Percentiles rank a stretch among this genome's conserved stretches.
These are phyloP conservation scores for Engystomops pustulosus DNA, from an alignment of 2,113 vertebrate species.

Conservation along the genomic window DNA sequence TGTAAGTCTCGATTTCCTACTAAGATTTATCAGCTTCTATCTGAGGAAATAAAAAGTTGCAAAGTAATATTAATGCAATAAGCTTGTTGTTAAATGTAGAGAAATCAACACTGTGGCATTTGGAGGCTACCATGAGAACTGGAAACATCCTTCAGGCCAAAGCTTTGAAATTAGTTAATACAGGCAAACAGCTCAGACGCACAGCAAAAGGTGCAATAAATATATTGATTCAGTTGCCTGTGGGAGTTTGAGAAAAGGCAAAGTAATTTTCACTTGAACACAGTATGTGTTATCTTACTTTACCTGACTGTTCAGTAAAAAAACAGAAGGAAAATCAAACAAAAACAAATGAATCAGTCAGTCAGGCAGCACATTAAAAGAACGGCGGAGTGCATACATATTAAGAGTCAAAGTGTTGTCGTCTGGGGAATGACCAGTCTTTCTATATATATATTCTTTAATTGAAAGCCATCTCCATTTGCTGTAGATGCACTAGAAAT, in stretches of 20 bases:
- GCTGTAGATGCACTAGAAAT: background rate
- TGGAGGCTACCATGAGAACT: slow-evolving; percentile 1
- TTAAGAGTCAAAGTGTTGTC: background rate
- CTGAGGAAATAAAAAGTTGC: slow-evolving; percentile 5
- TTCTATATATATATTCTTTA: background rate
- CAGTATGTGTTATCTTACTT: slow-evolving; percentile 40
- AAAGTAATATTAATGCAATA: background rate
- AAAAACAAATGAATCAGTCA: slow-evolving; percentile 38
- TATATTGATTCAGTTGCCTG: slow-evolving; percentile 52
- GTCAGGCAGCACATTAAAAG: slow-evolving; percentile 19
- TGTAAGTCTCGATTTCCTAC: background rate
- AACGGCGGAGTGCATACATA: background rate
- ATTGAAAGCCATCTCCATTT: background rate
- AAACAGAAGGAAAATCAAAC: slow-evolving; percentile 14
- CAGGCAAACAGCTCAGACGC: slow-evolving; percentile 34
- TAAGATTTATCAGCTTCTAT: background rate
- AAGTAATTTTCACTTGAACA: slow-evolving; percentile 50
- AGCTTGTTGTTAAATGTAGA: slow-evolving; percentile 20
- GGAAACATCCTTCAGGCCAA: slow-evolving; percentile 30
- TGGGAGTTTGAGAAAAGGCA: slow-evolving; percentile 48
- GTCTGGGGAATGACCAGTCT: background rate
- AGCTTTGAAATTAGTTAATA: slow-evolving; percentile 43
- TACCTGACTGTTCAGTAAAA: slow-evolving; percentile 28
- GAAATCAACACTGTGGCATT: slow-evolving; percentile 11
- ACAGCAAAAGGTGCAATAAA: slow-evolving; percentile 47